Base-by-base conservation (phyloP, 2,797 vertebrate species). In the Steatocranus sp. region DNA sequence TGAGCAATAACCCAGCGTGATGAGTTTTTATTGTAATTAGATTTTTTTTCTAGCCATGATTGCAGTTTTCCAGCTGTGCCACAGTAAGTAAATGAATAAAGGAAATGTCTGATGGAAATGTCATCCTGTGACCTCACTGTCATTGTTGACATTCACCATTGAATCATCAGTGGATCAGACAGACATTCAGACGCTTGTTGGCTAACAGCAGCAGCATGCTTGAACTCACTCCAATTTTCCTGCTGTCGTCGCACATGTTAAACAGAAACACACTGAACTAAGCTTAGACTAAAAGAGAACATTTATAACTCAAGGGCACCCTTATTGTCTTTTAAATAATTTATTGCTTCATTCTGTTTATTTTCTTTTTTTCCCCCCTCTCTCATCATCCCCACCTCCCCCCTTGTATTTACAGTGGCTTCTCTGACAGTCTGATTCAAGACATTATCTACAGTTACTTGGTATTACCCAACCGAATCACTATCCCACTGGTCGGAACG, bases 401-500 rank as follows among this genome's bases (percentile, higher is more conserved):
- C 41, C 43, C 11, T 36, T 83, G 50, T 83, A 77, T 41, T 83
- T 9, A 80, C 95, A 99, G 99, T 48, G 97, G 97, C 51, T 95
- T 99, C 92, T 99, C 98, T 9, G 97, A 99, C 87, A 97, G 97
- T 66, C 96, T 99, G 88, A 99, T 99, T 88, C 81, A 97, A 95
- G 98, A 99, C 89, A 96, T 99, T 63, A 99, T 99, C 94, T 97
- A 96, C 89, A 98, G 97, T 94, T 97, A 99, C 87, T 87, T 99
- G 96, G 98, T 99, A 84, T 96, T 99, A 88, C 99, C 99, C 78
- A 99, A 99, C 48, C 96, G 98, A 43, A 97, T 99, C 93, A 99
- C 98, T 11, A 95, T 99, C 63, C 99, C 99, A 32, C 96, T 99
- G 83, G 97, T 99, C 63, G 97, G 97, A 14, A 97, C 99, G 25